phyloP scores from a whole-genome alignment of 2,113 vertebrate genomes.

The Cephalopholis sonnerati region DNA sequence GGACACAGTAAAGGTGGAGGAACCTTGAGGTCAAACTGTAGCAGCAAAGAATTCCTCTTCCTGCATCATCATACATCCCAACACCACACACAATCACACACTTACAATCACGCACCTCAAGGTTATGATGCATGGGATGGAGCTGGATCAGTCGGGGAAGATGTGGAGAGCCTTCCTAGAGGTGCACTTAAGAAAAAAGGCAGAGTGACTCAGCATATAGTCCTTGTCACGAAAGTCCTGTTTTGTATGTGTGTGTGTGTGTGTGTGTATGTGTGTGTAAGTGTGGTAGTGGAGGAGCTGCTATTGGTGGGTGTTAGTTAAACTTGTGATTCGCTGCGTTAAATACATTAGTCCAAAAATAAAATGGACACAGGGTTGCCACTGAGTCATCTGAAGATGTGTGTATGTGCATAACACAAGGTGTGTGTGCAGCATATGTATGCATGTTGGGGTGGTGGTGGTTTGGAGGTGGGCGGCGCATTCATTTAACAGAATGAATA shows the following conservation, averaged over 20 bases:
- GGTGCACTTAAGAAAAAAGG: slow-evolving; percentile 67
- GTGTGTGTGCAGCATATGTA: slow-evolving; percentile 46
- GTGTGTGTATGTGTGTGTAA: slow-evolving; percentile 1
- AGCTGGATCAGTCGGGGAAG: slow-evolving; percentile 51
- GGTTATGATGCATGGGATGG: slow-evolving; percentile 14
- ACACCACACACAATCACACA: not conserved
- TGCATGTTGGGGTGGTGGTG: slow-evolving; percentile 46
- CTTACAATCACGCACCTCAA: not conserved
- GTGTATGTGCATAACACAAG: slow-evolving; percentile 5
- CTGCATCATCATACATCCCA: not conserved
- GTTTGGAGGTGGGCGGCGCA: slow-evolving; percentile 62
- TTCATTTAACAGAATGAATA: slow-evolving; percentile 88
- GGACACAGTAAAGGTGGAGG: not conserved
- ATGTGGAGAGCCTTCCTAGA: slow-evolving; percentile 36
- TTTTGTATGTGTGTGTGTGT: not conserved
- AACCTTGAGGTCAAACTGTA: not conserved
- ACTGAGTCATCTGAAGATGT: slow-evolving; percentile 60
- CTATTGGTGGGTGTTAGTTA: slow-evolving; percentile 17
- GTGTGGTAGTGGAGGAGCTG: not conserved
- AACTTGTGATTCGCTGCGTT: slow-evolving; percentile 14
- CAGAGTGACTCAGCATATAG: slow-evolving; percentile 73
- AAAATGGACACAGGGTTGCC: slow-evolving; percentile 28
- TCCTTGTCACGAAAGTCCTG: slow-evolving; percentile 23
- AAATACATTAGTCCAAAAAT: slow-evolving; percentile 50
- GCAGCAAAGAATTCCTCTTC: not conserved